Evolutionary conservation across 2,888 invertebrate genomes (phyloP), one percentile per base, ranked within the genome.

Genomic region (Rhamphomyia laevipes): DNA sequence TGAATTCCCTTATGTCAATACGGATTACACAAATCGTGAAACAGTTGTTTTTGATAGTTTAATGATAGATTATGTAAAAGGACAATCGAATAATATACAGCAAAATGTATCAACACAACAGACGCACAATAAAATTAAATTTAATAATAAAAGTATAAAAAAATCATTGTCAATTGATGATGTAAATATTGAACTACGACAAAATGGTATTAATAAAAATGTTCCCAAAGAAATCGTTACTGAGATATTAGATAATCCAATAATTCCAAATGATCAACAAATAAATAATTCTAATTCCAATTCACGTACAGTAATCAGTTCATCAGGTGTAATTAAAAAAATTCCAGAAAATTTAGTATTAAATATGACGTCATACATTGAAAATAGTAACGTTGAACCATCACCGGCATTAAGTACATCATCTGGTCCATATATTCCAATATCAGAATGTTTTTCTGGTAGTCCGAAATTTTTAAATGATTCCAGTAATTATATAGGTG

Each of bases 401-500:
- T 79, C 81, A 17, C 80, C 81, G 12, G 73, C 78, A 49, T 75
- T 80, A 45, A 81, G 81, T 47, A 78, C 77, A 12, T 63, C 78
- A 57, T 83, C 88, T 11, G 87, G 88, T 18, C 88, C 90, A 0
- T 93, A 93, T 67, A 92, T 93, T 70, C 87, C 90, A 10, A 89
- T 93, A 58, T 91, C 89, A 48, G 92, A 93, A 70, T 93, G 93
- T 67, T 84, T 88, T 58, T 89, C 92, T 31, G 93, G 93, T 46
- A 79, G 77, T 45, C 75, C 81, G 5, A 65, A 67, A 46, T 63
- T 37, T 31, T 12, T 3, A 23, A 43, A 44, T 27, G 15, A 13
- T 9, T 12, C n/a, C 30, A 10, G 27, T 46, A 30, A 17, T 43
- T 31, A 17, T 43, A 59, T 59, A 41, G 58, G 58, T 6, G 57